A percentile compares a stretch with the other conserved stretches of the same genome.
These are phyloP conservation scores for Hyposmocoma kahamanoa DNA, from an alignment of 1,140 invertebrate species.

Conservation along the genomic window DNA sequence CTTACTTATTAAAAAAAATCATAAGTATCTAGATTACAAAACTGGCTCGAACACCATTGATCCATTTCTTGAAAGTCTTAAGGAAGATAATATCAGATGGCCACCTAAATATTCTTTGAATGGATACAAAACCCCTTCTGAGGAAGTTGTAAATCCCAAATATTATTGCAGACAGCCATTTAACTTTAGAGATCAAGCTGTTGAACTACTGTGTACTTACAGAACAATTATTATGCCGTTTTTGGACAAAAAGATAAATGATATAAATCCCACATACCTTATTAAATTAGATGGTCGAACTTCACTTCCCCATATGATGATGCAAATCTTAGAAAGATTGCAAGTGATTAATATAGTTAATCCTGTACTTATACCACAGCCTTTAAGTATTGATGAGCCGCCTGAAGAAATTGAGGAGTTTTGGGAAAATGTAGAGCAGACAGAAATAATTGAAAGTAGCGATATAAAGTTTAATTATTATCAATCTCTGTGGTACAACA, in stretches of 20 bases:
- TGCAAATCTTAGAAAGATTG: conserved; percentile 61
- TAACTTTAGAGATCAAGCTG: conserved; percentile 55
- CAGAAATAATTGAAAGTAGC: conserved; percentile 40
- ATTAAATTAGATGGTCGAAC: conserved; percentile 74
- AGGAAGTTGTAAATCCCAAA: conserved; percentile 45
- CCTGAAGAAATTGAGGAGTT: conserved; percentile 52
- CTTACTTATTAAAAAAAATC: conserved; percentile 51
- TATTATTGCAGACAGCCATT: conserved; percentile 55
- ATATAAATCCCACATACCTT: conserved; percentile 69
- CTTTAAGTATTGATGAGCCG: conserved; percentile 44
- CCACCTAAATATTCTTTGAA: conserved; percentile 35
- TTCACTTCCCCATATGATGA: conserved; percentile 57
- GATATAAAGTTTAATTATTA: conserved; percentile 42
- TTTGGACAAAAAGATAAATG: conserved; percentile 67
- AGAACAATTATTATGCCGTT: conserved; percentile 44
- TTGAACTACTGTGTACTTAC: conserved; percentile 64
- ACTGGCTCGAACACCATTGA: conserved; percentile 29
- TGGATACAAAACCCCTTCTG: conserved; percentile 29
- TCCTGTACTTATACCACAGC: conserved; percentile 54
- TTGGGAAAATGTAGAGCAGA: conserved; percentile 45
- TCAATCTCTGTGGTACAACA: conserved; percentile 72
- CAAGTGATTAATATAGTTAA: conserved; percentile 56
- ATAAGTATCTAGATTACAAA: conserved; percentile 63
- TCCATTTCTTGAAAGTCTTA: conserved; percentile 28
- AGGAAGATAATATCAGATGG: conserved; percentile 41